Evolutionary conservation across 1,140 invertebrate genomes (phyloP), one percentile per base, ranked within the genome.

Genomic region (Portunus trituberculatus): DNA sequence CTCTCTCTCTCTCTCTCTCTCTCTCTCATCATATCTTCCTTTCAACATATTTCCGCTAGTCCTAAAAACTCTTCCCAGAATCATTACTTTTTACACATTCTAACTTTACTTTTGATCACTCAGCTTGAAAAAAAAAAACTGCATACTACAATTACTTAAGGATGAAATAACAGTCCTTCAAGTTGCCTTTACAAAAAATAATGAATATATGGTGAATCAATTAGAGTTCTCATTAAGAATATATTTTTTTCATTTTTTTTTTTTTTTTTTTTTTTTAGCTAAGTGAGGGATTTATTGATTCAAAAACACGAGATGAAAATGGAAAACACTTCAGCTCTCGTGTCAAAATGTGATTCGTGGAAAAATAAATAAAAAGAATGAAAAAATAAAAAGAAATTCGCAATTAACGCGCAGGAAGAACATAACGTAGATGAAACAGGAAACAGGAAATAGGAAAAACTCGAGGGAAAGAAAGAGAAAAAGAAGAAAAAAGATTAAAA

Each of bases 11-110:
- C 87, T 45, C 39, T 45, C 32, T 45, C 10, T 89, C 28, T 29
- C 87, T 89, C 28, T 45, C 87, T 89, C 87, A 10, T 29, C 45
- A 28, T 45, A 16, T 89, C 87, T 89, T 39, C 45, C 87, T 45
- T 29, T 89, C 28, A 4, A 45, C n/a, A 46, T 28, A 48, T 48
- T 89, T 28, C 31, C 16, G 39, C 86, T 32, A 3, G 20, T 20
- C 31, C 16, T 88, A 45, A 20, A 45, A 89, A 20, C 16, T 48
- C 20, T 48, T 89, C 87, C 14, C 6, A 76, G 25, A 76, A 76
- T n/a, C 67, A 76, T 76, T 76, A 76, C 16, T 76, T 7, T n/a
- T 28, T 20, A 28, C 32, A 89, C 25, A 45, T 89, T 46, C 45
- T 45, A 3, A n/a, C 8, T 20, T 25, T 25, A 16, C 67, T n/a